Evolutionary conservation across 2,888 invertebrate species (phyloP).

Genomic region (Aproaerema taeniolella): DNA sequence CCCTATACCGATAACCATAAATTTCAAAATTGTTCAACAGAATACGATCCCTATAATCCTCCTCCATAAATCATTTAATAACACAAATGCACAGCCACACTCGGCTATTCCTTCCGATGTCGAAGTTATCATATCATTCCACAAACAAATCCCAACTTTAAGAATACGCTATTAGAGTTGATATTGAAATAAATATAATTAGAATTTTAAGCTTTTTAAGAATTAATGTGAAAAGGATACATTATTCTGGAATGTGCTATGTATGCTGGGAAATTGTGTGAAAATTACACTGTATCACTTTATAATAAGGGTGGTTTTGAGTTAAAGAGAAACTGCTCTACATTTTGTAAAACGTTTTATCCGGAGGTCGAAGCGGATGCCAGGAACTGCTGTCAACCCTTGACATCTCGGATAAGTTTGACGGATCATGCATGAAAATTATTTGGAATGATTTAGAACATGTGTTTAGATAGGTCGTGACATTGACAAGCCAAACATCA

Average conservation of each 20-base stretch:
- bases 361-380: conserved; percentile 57
- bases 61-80: conserved; percentile 76
- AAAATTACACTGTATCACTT: conserved; percentile 32
- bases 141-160: conserved; percentile 32
- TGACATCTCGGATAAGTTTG: conserved; percentile 67
- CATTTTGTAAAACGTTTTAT: conserved; percentile 35
- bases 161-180: conserved; percentile 18
- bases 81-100: conserved; percentile 74
- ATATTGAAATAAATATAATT: conserved; percentile 21
- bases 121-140: conserved; percentile 35
- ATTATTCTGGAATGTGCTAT: conserved; percentile 42
- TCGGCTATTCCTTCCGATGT: conserved; percentile 71
- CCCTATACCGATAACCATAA: conserved; percentile 38
- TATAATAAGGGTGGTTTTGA: conserved; percentile 19
- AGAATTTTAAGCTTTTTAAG: conserved; percentile 39
- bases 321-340: conserved; percentile 5
- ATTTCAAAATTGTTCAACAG: conserved; percentile 43
- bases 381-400: conserved; percentile 70
- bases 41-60: conserved; percentile 53
- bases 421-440: conserved; percentile 62
- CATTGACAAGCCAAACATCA: conserved; percentile 25
- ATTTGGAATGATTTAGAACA: conserved; percentile 51
- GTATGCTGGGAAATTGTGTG: conserved; percentile 27
- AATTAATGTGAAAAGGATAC: conserved; percentile 33
- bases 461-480: conserved; percentile 37